These are phyloP conservation scores for Drosophila yooni DNA, from an alignment of 2,888 invertebrate genomes.

Conservation along the genomic window DNA sequence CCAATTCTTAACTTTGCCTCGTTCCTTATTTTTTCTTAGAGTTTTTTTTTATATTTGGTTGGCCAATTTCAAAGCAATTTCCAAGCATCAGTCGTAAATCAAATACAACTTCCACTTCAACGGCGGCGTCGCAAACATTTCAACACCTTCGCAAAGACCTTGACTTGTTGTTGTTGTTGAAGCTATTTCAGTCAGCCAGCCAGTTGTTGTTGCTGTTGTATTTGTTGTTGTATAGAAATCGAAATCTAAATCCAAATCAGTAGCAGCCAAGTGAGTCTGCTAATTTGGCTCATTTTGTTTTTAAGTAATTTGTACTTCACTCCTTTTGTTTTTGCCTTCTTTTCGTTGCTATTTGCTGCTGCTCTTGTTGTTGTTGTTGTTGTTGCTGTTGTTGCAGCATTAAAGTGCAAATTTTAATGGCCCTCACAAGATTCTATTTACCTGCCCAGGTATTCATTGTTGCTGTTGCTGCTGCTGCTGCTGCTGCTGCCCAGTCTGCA, in stretches of 20 bases:
- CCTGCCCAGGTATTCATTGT: slow-evolving; percentile 53
- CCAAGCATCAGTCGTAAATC: slow-evolving; percentile 76
- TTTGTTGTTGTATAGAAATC: slow-evolving; percentile 61
- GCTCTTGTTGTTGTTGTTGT: slow-evolving; percentile 13
- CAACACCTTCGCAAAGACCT: slow-evolving; percentile 79
- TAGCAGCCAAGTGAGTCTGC: slow-evolving; percentile 76
- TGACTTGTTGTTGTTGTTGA: slow-evolving; percentile 56
- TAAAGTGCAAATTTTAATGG: slow-evolving; percentile 79
- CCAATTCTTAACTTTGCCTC: slow-evolving; percentile 68
- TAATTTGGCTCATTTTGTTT: slow-evolving; percentile 79
- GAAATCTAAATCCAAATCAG: slow-evolving; percentile 71
- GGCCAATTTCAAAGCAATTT: slow-evolving; percentile 78
- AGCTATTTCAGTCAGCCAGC: background rate
- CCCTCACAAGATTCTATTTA: slow-evolving; percentile 69
- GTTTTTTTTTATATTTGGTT: slow-evolving; percentile 26
- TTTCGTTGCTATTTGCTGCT: slow-evolving; percentile 12
- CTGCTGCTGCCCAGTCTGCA: slow-evolving; percentile 53
- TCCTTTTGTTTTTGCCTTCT: slow-evolving; percentile 41
- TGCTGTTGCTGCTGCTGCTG: slow-evolving; percentile 30
- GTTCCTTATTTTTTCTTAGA: slow-evolving; percentile 55
- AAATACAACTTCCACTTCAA: slow-evolving; percentile 62
- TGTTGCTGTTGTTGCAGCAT: slow-evolving; percentile 49
- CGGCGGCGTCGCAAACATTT: slow-evolving; percentile 63
- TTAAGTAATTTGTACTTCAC: slow-evolving; percentile 77
- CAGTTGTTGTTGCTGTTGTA: slow-evolving; percentile 11